A percentile compares a stretch with the other conserved stretches of the same genome.
Evolutionary conservation across 2,113 vertebrate species (phyloP).

Genomic region (Syrrhaptes paradoxus): DNA sequence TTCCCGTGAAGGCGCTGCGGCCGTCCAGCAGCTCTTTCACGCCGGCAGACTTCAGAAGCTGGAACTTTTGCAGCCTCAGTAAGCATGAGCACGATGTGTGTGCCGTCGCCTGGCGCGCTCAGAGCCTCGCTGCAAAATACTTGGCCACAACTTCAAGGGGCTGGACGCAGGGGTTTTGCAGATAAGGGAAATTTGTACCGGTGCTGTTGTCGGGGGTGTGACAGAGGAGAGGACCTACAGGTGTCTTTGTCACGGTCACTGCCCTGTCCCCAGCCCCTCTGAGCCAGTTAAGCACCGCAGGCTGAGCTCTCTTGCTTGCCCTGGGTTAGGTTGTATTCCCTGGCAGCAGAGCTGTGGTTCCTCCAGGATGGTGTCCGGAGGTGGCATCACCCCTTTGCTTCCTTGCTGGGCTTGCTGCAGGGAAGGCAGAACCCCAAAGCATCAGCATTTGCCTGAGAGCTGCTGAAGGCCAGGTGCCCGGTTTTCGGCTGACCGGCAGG

Average conservation of each 20-base stretch:
- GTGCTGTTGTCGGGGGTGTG: neutral
- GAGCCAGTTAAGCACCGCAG: neutral
- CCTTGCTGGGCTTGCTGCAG: neutral
- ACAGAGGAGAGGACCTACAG: neutral
- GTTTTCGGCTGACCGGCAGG: neutral
- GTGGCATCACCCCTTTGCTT: neutral
- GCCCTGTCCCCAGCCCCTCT: neutral
- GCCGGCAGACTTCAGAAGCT: conserved; percentile 12
- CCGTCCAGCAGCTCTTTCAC: neutral
- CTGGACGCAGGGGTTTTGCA: neutral
- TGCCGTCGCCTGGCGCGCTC: neutral
- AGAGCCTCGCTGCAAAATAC: neutral
- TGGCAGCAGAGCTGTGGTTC: neutral
- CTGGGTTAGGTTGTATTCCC: neutral
- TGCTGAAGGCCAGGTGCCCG: neutral
- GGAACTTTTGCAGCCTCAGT: neutral
- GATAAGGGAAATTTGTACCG: neutral
- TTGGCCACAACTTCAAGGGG: conserved; percentile 28
- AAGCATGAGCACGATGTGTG: neutral
- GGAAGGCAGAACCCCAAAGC: neutral
- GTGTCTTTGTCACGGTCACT: neutral
- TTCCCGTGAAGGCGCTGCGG: neutral
- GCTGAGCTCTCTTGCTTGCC: neutral
- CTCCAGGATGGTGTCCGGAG: neutral
- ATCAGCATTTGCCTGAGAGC: neutral